phyloP scores from a whole-genome alignment of 2,113 vertebrate genomes.

The Fregetta grallaria region DNA sequence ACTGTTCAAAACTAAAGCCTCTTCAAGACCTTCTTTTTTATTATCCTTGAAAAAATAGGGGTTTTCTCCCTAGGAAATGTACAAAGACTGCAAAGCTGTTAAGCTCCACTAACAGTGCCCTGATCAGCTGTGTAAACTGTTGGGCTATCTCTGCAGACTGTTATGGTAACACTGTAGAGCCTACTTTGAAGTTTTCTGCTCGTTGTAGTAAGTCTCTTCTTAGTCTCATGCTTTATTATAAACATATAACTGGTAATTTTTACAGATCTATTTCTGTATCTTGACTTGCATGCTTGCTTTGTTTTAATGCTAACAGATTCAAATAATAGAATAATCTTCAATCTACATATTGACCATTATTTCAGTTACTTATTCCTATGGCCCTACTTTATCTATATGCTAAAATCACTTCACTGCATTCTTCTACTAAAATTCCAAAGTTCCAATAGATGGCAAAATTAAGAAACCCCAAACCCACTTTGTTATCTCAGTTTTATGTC shows the following conservation, averaged over 20 bases:
- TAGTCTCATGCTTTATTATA: not conserved
- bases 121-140: not conserved
- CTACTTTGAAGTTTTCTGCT: not conserved
- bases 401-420: not conserved
- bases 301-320: not conserved
- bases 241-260: not conserved
- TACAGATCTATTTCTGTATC: not conserved
- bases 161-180: not conserved
- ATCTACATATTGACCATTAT: not conserved
- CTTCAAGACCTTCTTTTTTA: not conserved
- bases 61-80: not conserved
- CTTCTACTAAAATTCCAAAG: not conserved
- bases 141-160: not conserved
- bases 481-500: not conserved
- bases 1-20: not conserved
- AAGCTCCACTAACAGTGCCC: not conserved
- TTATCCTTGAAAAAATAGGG: not conserved
- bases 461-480: not conserved
- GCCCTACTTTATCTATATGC: not conserved
- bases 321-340: not conserved
- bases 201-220: not conserved
- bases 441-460: not conserved
- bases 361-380: not conserved
- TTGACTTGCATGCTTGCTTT: not conserved
- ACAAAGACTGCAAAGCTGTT: not conserved